phyloP scores from a whole-genome alignment of 2,888 invertebrate genomes.

The Odontothrips loti region DNA sequence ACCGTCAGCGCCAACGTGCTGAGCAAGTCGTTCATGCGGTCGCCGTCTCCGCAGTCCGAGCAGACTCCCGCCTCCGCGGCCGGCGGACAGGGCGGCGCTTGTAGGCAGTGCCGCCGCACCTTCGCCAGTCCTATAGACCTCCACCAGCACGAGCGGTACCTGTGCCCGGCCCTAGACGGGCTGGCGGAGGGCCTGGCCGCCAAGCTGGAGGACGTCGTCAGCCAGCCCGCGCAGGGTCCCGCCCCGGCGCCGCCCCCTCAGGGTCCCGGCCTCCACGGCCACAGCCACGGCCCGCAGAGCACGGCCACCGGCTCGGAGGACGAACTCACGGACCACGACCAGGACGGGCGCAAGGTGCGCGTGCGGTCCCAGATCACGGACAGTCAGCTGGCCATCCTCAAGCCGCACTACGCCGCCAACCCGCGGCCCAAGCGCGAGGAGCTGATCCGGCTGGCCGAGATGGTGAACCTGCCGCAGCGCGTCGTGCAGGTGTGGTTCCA shows the following conservation, averaged over 20 bases:
- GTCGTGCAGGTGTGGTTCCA: conserved; percentile 96
- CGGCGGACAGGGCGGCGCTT: conserved; percentile 50
- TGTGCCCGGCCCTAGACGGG: conserved; percentile 40
- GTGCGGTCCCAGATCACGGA: conserved; percentile 92
- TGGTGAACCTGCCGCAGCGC: conserved; percentile 58
- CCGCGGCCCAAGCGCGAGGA: conserved; percentile 93
- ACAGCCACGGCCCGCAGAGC: conserved; percentile 51
- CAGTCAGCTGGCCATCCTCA: conserved; percentile 84
- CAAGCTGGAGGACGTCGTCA: conserved; percentile 65
- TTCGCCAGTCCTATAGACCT: conserved; percentile 58
- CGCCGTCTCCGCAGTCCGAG: conserved; percentile 39
- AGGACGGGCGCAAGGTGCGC: conserved; percentile 59
- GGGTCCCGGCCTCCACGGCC: background rate
- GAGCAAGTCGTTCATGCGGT: conserved; percentile 14
- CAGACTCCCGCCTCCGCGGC: conserved; percentile 40
- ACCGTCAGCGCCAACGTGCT: conserved; percentile 7
- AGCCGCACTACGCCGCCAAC: conserved; percentile 84
- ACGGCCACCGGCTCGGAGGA: conserved; percentile 42
- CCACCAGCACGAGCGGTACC: conserved; percentile 65
- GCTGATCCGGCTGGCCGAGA: conserved; percentile 79
- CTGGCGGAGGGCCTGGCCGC: conserved; percentile 70
- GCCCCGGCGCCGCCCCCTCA: conserved; percentile 47
- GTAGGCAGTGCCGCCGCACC: conserved; percentile 56
- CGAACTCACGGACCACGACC: conserved; percentile 38
- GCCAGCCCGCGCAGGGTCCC: conserved; percentile 55